Conservation (phyloP, 2,888 invertebrate genomes). For the Hydropsyche betteni region DNA sequence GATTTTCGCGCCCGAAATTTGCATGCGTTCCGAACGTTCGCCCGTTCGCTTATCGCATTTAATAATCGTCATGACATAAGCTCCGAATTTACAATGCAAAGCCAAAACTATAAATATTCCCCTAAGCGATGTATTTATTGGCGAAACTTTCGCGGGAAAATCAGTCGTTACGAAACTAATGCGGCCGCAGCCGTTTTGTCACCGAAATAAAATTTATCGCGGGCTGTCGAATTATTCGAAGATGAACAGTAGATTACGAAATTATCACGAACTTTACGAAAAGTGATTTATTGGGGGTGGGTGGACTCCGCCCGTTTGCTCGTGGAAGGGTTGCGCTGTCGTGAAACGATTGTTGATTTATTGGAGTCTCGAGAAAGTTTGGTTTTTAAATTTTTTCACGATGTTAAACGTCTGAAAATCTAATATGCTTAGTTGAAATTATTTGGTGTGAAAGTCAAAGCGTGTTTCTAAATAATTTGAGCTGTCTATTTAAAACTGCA, state of each 20-base stretch:
- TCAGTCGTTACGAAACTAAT: constrained; percentile 13
- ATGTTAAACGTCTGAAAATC: too few species aligned
- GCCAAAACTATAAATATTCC: constrained; percentile 25
- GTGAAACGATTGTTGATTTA: constrained; percentile 11
- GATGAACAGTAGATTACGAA: constrained; percentile 29
- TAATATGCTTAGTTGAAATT: too few species aligned
- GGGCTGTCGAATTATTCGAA: constrained; percentile 8
- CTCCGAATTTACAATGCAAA: constrained; percentile 28
- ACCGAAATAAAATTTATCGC: constrained; percentile 28
- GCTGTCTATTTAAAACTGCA: too few species aligned
- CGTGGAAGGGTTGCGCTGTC: background rate
- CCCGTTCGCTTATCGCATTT: constrained; percentile 9
- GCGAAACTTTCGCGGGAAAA: constrained; percentile 23
- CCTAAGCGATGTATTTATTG: constrained; percentile 21
- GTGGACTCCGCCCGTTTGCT: background rate
- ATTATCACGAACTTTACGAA: constrained; percentile 11
- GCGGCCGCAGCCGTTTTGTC: constrained; percentile 18
- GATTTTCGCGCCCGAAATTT: too few species aligned
- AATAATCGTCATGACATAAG: constrained; percentile 16
- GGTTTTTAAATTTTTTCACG: background rate
- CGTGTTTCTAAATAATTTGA: too few species aligned
- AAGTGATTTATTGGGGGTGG: constrained; percentile 23
- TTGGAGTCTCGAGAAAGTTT: constrained; percentile 1
- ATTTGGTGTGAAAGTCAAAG: too few species aligned
- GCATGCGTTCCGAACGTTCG: too few species aligned